A percentile compares a stretch with the other conserved stretches of the same genome.
These are phyloP conservation scores for Drosophila teissieri DNA, from an alignment of 1,140 invertebrate species.

Conservation along the genomic window DNA sequence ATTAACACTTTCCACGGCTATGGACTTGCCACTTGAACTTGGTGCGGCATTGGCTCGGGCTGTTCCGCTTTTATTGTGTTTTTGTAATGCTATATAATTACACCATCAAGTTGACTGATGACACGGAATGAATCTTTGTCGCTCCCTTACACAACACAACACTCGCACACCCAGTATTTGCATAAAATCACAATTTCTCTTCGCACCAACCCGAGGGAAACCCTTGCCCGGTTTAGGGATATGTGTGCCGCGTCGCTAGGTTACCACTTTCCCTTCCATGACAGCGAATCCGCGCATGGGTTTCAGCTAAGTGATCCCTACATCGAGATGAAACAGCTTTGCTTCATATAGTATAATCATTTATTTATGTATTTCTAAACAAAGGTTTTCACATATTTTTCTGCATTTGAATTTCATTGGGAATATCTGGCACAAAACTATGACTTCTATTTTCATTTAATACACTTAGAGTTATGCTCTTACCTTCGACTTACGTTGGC, in stretches of 20 bases:
- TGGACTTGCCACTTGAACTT: conserved; percentile 66
- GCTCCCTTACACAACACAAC: conserved; percentile 60
- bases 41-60: conserved; percentile 22
- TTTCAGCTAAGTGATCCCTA: neutral
- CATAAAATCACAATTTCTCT: conserved; percentile 82
- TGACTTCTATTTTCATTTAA: conserved; percentile 18
- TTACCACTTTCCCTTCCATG: conserved; percentile 2
- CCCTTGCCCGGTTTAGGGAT: conserved; percentile 41
- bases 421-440: neutral
- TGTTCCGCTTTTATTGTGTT: conserved; percentile 47
- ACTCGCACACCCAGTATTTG: conserved; percentile 54
- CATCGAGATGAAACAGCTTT: neutral
- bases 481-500: neutral
- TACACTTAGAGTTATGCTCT: neutral
- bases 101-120: conserved; percentile 85
- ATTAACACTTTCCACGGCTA: conserved; percentile 71
- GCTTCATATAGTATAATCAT: neutral
- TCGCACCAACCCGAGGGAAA: conserved; percentile 20
- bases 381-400: no score
- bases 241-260: neutral
- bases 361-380: neutral
- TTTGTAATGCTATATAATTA: conserved; percentile 80
- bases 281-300: neutral
- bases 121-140: conserved; percentile 84
- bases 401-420: no score